These are phyloP conservation scores for Entelurus aequoreus DNA, from an alignment of 2,113 vertebrate genomes.

Conservation along the genomic window DNA sequence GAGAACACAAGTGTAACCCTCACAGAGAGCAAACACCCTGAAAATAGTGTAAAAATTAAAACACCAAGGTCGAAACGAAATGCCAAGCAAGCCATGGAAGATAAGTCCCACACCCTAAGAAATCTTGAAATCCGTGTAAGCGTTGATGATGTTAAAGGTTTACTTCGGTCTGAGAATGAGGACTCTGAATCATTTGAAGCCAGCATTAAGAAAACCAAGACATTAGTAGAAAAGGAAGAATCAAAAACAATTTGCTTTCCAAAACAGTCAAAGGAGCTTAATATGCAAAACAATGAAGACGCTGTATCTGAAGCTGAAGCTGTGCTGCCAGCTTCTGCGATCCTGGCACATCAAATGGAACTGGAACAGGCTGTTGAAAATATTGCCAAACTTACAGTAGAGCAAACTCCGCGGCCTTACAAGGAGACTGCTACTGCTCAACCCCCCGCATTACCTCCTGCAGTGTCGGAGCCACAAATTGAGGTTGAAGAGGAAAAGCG, in stretches of 20 bases:
- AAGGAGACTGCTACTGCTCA: slow-evolving; percentile 75
- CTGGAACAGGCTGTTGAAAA: slow-evolving; percentile 93
- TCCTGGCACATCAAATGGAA: slow-evolving; percentile 86
- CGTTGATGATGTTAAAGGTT: slow-evolving; percentile 76
- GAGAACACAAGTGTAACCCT: slow-evolving; percentile 19
- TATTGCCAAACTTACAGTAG: slow-evolving; percentile 86
- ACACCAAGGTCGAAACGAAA: slow-evolving; percentile 79
- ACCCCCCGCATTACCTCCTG: slow-evolving; percentile 65
- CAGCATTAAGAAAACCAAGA: slow-evolving; percentile 55
- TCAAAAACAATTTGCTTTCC: slow-evolving; percentile 42
- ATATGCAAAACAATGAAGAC: slow-evolving; percentile 73
- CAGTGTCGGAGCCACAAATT: slow-evolving; percentile 50
- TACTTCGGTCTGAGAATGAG: slow-evolving; percentile 68
- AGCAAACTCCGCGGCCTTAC: slow-evolving; percentile 69
- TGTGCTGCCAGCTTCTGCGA: slow-evolving; percentile 73
- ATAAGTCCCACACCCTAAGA: slow-evolving; percentile 78
- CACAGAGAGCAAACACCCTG: slow-evolving; percentile 71
- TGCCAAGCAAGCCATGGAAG: slow-evolving; percentile 71
- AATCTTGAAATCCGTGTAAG: slow-evolving; percentile 79
- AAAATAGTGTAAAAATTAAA: slow-evolving; percentile 83
- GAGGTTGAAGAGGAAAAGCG: slow-evolving; percentile 84
- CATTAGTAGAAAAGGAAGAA: slow-evolving; percentile 62
- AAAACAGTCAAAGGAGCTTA: slow-evolving; percentile 66
- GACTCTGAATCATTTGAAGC: slow-evolving; percentile 59
- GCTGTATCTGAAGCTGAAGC: slow-evolving; percentile 65